These are phyloP conservation scores for Vireo altiloquus DNA, from an alignment of 2,113 vertebrate genomes.

Conservation along the genomic window DNA sequence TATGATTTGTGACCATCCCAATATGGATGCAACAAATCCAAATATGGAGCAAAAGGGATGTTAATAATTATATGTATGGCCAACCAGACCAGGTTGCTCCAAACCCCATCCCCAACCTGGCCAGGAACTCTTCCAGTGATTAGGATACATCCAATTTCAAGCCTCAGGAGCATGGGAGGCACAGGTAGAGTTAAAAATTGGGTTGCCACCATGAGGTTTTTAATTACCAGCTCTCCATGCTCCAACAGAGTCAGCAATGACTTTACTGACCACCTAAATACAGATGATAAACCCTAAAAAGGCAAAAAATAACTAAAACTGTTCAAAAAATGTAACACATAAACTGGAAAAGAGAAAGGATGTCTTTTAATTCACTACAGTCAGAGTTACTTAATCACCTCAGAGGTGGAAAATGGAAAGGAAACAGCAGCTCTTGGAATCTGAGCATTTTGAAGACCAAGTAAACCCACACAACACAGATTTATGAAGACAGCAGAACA, in stretches of 20 bases:
- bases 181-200: background rate
- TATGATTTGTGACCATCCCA: background rate
- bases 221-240: background rate
- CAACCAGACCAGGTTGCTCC: background rate
- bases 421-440: background rate
- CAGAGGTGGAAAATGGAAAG: background rate
- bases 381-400: background rate
- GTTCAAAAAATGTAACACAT: background rate
- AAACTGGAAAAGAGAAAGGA: background rate
- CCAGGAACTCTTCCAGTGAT: background rate
- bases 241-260: background rate
- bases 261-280: background rate
- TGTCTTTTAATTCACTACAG: background rate
- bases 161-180: background rate
- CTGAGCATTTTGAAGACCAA: background rate
- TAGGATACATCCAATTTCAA: background rate
- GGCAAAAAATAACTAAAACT: background rate
- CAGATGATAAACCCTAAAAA: background rate
- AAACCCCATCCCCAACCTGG: background rate
- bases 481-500: constrained; percentile 8
- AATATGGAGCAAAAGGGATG: background rate
- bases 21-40: background rate
- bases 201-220: background rate
- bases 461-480: background rate
- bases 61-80: background rate